Percentiles rank a stretch among this genome's conserved stretches.
Conservation (phyloP, 2,797 vertebrate genomes). For the Selene dorsalis region DNA sequence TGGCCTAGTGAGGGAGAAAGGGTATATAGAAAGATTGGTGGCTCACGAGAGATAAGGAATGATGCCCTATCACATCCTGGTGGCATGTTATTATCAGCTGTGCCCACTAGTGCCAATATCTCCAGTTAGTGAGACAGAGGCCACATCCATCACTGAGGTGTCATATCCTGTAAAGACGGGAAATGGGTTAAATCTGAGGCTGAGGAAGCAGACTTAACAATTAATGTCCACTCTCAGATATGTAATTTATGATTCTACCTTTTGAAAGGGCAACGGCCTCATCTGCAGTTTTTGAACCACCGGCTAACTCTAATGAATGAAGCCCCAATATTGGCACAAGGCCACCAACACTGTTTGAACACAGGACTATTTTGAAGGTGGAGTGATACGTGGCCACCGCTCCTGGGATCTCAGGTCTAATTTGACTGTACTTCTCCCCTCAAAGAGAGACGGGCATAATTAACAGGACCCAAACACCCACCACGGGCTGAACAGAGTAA, state of each 20-base stretch:
- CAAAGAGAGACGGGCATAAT: constrained; percentile 76
- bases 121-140: constrained; percentile 31
- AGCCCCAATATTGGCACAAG: constrained; percentile 34
- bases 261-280: neutral
- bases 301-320: constrained; percentile 32
- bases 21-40: constrained; percentile 45
- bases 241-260: neutral
- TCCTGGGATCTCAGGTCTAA: constrained; percentile 68
- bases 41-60: constrained; percentile 61
- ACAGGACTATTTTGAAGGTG: constrained; percentile 50
- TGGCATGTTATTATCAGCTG: constrained; percentile 43
- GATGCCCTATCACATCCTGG: constrained; percentile 44
- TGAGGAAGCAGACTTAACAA: neutral
- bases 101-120: constrained; percentile 29
- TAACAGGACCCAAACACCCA: constrained; percentile 79
- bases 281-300: constrained; percentile 17
- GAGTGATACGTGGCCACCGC: constrained; percentile 62
- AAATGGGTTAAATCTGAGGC: constrained; percentile 7
- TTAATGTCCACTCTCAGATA: constrained; percentile 6
- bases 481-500: constrained; percentile 72
- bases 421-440: constrained; percentile 70
- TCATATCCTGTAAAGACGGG: constrained; percentile 39
- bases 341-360: constrained; percentile 44
- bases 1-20: constrained; percentile 12
- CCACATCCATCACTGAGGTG: constrained; percentile 29